phyloP scores from a whole-genome alignment of 92 coral and sea anemone species.

The Pocillopora meandrina region DNA sequence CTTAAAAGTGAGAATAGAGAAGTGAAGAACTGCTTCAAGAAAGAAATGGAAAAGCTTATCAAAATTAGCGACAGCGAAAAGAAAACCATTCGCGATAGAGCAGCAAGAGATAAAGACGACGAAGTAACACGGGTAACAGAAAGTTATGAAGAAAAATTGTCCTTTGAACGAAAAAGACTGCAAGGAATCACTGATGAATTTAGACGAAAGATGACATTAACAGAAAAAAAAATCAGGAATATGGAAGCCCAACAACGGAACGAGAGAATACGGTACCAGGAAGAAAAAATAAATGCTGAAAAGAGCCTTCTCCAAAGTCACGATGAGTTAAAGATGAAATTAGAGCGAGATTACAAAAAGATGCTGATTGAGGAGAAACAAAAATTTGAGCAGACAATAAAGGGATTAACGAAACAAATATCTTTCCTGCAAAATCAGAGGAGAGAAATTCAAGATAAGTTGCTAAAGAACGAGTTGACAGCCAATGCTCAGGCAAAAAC shows the following conservation, averaged over 20 bases:
- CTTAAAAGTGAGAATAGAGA: constrained; percentile 70
- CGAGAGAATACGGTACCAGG: constrained; percentile 59
- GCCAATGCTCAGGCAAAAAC: constrained; percentile 27
- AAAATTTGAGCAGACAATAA: constrained; percentile 74
- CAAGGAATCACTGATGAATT: constrained; percentile 67
- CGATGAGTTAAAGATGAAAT: constrained; percentile 58
- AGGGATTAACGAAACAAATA: constrained; percentile 69
- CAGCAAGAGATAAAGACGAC: constrained; percentile 60
- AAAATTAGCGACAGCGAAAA: constrained; percentile 66
- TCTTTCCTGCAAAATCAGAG: constrained; percentile 80
- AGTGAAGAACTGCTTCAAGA: constrained; percentile 46
- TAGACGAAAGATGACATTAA: constrained; percentile 56
- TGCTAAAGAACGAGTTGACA: constrained; percentile 46
- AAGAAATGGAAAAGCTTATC: constrained; percentile 57
- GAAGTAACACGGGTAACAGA: constrained; percentile 60
- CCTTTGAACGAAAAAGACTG: constrained; percentile 59
- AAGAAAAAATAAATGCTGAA: constrained; percentile 50
- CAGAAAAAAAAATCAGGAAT: constrained; percentile 63
- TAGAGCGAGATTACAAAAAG: constrained; percentile 75
- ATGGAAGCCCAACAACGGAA: constrained; percentile 55
- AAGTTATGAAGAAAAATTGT: constrained; percentile 52
- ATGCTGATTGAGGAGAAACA: constrained; percentile 57
- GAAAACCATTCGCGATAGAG: constrained; percentile 58
- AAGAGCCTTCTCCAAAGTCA: constrained; percentile 55
- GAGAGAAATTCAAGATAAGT: constrained; percentile 72